These are phyloP conservation scores for Caenorhabditis sp. DNA, from an alignment of 2,888 invertebrate species.

Conservation along the genomic window DNA sequence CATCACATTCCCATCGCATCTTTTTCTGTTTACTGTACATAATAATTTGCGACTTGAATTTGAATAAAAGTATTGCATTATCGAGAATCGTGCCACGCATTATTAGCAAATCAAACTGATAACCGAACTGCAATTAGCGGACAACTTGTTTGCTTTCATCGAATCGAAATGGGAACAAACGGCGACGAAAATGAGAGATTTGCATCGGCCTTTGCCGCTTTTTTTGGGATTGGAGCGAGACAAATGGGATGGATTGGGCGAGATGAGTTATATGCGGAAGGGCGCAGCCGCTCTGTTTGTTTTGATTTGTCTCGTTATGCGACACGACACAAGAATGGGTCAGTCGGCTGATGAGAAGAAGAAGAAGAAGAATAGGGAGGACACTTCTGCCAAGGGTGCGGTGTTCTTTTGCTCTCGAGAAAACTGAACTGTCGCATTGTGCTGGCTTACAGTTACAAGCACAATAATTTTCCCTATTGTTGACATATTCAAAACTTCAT, in stretches of 20 bases:
- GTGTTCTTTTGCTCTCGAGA: no score
- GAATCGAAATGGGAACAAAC: not conserved
- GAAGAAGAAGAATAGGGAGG: not conserved
- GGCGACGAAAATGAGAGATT: conserved; percentile 9
- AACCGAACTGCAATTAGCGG: not conserved
- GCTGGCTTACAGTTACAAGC: no score
- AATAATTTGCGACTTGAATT: conserved; percentile 47
- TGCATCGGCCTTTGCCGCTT: conserved; percentile 19
- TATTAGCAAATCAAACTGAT: conserved; percentile 1
- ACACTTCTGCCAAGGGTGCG: no score
- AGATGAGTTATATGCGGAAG: conserved; percentile 25
- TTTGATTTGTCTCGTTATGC: conserved; percentile 7
- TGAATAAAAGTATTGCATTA: conserved; percentile 41
- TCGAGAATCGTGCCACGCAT: conserved; percentile 15
- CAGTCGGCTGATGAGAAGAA: not conserved
- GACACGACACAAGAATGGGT: not conserved
- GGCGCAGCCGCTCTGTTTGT: conserved; percentile 15
- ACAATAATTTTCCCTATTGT: no score
- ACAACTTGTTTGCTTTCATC: not conserved
- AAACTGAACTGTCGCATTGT: no score
- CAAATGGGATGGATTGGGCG: conserved; percentile 20
- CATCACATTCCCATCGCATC: conserved; percentile 13
- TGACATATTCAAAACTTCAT: no score
- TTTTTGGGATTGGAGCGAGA: conserved; percentile 9
- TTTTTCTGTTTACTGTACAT: conserved; percentile 47